Evolutionary conservation across 1,140 invertebrate species (phyloP).

Genomic region (Agrilus planipennis): DNA sequence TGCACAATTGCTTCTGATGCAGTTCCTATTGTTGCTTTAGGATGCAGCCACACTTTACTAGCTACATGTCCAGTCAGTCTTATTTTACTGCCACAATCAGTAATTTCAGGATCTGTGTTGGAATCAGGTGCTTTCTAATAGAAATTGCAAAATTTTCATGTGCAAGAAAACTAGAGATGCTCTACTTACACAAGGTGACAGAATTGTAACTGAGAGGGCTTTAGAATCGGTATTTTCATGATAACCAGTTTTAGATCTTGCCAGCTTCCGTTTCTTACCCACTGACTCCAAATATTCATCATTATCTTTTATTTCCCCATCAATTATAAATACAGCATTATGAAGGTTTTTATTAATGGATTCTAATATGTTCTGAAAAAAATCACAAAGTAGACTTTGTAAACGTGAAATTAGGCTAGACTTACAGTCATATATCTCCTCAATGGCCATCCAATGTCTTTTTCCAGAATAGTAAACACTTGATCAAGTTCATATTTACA

Average conservation of each 20-base stretch:
- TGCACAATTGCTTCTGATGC: conserved; percentile 54
- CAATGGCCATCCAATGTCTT: conserved; percentile 19
- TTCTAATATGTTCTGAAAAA: conserved; percentile 44
- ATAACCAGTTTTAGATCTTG: conserved; percentile 32
- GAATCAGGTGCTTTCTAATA: conserved; percentile 15
- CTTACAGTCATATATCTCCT: conserved; percentile 28
- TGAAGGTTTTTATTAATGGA: conserved; percentile 43
- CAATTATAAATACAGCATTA: conserved; percentile 46
- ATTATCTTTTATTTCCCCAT: conserved; percentile 43
- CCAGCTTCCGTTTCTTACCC: conserved; percentile 40
- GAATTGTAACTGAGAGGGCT: conserved; percentile 37
- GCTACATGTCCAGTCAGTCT: conserved; percentile 51
- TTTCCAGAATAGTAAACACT: conserved; percentile 18
- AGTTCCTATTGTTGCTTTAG: conserved; percentile 54
- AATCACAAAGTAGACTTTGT: conserved; percentile 14
- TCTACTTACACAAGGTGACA: conserved; percentile 9
- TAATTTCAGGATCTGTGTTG: conserved; percentile 10
- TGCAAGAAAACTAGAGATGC: neutral
- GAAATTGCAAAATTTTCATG: conserved; percentile 1
- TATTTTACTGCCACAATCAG: conserved; percentile 37
- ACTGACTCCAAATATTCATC: conserved; percentile 42
- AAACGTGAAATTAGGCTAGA: too few relatives aligned
- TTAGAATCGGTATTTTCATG: conserved; percentile 33
- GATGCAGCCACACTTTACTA: conserved; percentile 57
- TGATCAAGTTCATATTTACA: conserved; percentile 55